Conservation (phyloP, 2,797 vertebrate genomes). For the Chaunax sp. region DNA sequence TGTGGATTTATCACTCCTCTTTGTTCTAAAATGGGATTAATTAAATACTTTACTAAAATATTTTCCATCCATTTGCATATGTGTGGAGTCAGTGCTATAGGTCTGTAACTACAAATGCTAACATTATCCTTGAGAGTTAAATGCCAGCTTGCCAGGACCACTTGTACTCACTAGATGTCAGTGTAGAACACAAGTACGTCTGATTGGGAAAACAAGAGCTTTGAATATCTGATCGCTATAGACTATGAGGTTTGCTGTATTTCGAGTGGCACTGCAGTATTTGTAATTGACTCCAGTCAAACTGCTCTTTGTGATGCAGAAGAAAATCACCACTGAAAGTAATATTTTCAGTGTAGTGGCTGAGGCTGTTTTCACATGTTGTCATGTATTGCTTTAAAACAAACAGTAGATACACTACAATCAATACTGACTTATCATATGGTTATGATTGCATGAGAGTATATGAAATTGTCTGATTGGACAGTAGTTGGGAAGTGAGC, state of each 20-base stretch:
- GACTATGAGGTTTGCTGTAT: background rate
- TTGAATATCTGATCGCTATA: background rate
- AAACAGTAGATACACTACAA: background rate
- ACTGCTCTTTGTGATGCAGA: background rate
- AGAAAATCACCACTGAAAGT: background rate
- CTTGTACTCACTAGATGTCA: constrained; percentile 45
- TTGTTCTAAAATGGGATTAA: too few relatives aligned
- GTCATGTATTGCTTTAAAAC: background rate
- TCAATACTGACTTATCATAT: background rate
- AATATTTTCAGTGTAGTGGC: background rate
- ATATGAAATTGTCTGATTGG: constrained; percentile 37
- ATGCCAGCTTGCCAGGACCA: background rate
- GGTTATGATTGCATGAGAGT: background rate
- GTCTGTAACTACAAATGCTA: too few relatives aligned
- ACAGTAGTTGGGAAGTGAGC: constrained; percentile 16
- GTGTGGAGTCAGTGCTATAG: too few relatives aligned
- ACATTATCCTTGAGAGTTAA: too few relatives aligned
- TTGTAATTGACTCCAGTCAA: background rate
- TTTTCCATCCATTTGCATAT: too few relatives aligned
- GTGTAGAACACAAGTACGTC: background rate
- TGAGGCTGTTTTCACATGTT: background rate
- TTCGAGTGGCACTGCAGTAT: background rate
- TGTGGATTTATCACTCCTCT: too few relatives aligned
- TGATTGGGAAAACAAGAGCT: background rate
- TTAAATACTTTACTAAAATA: too few relatives aligned